Conservation (phyloP, 2,113 vertebrate species). For the Campylomormyrus tamandua region DNA sequence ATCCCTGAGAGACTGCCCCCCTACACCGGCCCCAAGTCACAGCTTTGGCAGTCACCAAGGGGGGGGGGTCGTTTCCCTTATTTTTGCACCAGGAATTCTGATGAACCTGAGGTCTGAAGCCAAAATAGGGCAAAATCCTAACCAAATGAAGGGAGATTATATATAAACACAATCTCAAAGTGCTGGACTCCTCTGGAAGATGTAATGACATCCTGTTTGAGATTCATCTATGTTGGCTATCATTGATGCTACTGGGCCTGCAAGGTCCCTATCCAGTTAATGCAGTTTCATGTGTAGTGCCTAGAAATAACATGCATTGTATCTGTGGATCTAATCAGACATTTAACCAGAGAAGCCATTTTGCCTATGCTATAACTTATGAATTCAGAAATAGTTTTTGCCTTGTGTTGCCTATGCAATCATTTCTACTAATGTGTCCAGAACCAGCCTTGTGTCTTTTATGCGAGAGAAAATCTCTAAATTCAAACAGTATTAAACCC, state of each 20-base stretch:
- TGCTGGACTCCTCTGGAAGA: neutral
- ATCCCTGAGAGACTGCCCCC: conserved; percentile 5
- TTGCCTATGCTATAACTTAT: neutral
- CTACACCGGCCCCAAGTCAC: neutral
- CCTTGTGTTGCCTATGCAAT: neutral
- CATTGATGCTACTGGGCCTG: neutral
- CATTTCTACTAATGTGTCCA: neutral
- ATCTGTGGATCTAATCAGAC: neutral
- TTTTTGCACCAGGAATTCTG: conserved; percentile 10
- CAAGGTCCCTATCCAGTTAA: neutral
- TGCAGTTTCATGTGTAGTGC: neutral
- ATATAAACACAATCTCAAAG: neutral
- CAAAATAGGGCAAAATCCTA: neutral
- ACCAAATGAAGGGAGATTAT: neutral
- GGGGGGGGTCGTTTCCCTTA: neutral
- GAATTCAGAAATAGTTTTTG: neutral
- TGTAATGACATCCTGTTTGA: neutral
- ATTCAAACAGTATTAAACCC: neutral
- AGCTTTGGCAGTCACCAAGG: neutral
- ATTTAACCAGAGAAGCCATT: neutral
- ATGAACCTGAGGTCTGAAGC: conserved; percentile 29
- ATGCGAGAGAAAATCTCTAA: neutral
- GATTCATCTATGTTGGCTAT: neutral
- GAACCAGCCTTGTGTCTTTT: neutral
- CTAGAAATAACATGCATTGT: neutral